Conservation (phyloP, 37 sponge, comb jelly and placozoan genomes). For the Mnemiopsis leidyi region DNA sequence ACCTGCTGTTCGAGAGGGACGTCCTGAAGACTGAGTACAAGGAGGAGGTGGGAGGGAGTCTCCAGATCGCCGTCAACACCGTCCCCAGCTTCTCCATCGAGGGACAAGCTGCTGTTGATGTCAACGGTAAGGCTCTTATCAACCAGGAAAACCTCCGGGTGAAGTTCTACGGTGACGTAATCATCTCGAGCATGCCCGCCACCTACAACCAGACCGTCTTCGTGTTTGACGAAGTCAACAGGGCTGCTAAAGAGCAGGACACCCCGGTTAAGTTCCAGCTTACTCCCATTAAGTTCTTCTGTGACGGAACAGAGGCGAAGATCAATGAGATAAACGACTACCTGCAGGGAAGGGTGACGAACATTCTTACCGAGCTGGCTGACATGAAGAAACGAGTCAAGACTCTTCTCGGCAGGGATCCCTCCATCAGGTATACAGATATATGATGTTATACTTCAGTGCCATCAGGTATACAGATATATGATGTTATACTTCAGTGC, state of each 20-base stretch:
- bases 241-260: background rate
- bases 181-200: conserved; percentile 5
- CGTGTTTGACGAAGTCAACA: background rate
- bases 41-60: background rate
- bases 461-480: no score
- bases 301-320: background rate
- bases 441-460: no score
- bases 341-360: background rate
- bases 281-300: conserved; percentile 41
- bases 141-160: background rate
- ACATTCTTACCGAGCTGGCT: background rate
- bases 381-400: background rate
- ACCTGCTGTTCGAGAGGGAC: conserved; percentile 1
- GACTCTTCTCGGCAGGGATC: conserved; percentile 17
- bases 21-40: background rate
- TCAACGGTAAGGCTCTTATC: background rate
- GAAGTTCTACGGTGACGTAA: conserved; percentile 48
- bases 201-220: background rate
- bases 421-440: conserved; percentile 26
- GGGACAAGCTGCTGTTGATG: background rate
- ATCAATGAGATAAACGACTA: background rate
- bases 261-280: conserved; percentile 55
- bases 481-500: no score
- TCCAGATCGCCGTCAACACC: background rate
- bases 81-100: conserved; percentile 18